Base-by-base conservation (phyloP, 35 echinoderm and acorn worm genomes). In the Anneissia japonica region DNA sequence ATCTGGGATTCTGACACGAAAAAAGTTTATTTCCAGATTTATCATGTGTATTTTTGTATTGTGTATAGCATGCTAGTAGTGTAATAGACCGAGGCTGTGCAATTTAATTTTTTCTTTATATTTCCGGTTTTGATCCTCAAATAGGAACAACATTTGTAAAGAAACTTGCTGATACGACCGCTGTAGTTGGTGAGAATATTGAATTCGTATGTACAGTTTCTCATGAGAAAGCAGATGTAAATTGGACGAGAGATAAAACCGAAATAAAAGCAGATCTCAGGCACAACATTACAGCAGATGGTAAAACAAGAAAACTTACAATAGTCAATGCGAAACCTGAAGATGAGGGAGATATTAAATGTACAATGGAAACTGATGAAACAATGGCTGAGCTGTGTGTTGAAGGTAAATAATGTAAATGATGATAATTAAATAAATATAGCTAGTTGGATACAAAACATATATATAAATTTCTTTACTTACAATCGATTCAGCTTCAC, bases 251-350 rank as follows among this genome's bases (percentile, higher is more conserved):
- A 39, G 38, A 81, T 40, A 39, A 39, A 7, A 81, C 7, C 10
- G 35, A 37, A 26, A 35, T 81, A 30, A 39, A 81, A 81, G 35
- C 79, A 38, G 38, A 39, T n/a, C 0, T 81, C 2, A 81, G 37
- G 37, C 38, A 81, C 36, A 37, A 29, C 3, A 39, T 81, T 9
- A 39, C 23, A 9, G 30, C 10, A 38, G 79, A 81, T 39, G 79
- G 79, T 40, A 38, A 40, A 30, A 81, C 79, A 35, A 81, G 79
- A 81, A 37, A 39, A 81, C 37, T 81, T 11, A 81, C 40, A 14
- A 81, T 81, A 12, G 7, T 4, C 30, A 37, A 81, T 38, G n/a
- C 30, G 16, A 38, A 35, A 30, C n/a, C 9, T 39, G 79, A 81
- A 39, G 79, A 81, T 39, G 79, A 81, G 16, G 35, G 35, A 26